Percentiles rank a stretch among this genome's conserved stretches.
Evolutionary conservation across 2,888 invertebrate species (phyloP).

Genomic region (Hofmannophila pseudospretella): DNA sequence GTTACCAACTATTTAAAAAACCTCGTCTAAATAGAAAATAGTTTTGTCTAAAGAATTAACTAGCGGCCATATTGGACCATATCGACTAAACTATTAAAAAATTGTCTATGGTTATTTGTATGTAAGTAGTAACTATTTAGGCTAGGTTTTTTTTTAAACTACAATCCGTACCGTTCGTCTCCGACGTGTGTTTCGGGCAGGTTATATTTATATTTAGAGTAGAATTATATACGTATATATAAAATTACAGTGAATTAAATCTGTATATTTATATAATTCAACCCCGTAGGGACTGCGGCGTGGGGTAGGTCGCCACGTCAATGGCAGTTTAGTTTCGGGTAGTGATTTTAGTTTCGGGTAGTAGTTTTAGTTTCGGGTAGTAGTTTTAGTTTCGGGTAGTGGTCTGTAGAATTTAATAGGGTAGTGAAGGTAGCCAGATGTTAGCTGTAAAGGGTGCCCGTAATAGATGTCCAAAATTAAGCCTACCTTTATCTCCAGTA

Average conservation of each 20-base stretch:
- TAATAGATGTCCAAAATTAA: no score
- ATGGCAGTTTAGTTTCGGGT: background rate
- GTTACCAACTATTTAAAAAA: slow-evolving; percentile 14
- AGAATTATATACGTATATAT: slow-evolving; percentile 8
- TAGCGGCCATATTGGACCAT: slow-evolving; percentile 4
- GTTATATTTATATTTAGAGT: slow-evolving; percentile 18
- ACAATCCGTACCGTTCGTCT: slow-evolving; percentile 15
- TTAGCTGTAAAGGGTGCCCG: no score
- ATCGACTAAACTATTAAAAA: slow-evolving; percentile 8
- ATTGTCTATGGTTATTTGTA: slow-evolving; percentile 1
- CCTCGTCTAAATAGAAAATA: slow-evolving; percentile 13
- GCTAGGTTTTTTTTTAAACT: slow-evolving; percentile 15
- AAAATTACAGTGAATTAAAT: no score
- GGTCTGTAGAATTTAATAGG: no score
- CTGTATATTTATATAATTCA: no score
- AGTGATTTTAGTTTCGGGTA: no score
- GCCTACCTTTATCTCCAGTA: no score
- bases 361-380: no score
- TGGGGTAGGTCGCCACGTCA: slow-evolving; percentile 13
- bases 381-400: no score
- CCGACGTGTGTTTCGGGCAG: slow-evolving; percentile 33
- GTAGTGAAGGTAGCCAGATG: no score
- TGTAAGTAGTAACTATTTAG: slow-evolving; percentile 6
- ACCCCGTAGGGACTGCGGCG: slow-evolving; percentile 20
- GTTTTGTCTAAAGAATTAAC: slow-evolving; percentile 3